phyloP scores from a whole-genome alignment of 2,113 vertebrate species.

The Eidolon helvum region DNA sequence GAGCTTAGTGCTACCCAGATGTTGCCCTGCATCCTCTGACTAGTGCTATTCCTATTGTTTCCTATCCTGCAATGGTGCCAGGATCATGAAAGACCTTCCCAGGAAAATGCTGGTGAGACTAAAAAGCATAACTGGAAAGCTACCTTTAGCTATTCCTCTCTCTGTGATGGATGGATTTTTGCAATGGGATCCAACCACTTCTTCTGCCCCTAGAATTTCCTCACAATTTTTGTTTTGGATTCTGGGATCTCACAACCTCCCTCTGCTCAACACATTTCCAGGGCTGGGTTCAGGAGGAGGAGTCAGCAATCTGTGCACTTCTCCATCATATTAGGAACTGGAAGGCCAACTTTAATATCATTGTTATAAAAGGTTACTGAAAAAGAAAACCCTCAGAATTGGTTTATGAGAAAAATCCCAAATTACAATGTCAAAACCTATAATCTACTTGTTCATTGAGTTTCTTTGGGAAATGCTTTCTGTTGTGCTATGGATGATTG shows the following conservation, averaged over 20 bases:
- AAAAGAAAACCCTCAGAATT: constrained; percentile 11
- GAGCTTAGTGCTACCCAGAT: not conserved
- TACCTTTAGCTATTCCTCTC: not conserved
- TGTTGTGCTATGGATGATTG: not conserved
- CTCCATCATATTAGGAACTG: not conserved
- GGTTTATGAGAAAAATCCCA: constrained; percentile 11
- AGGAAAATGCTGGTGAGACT: not conserved
- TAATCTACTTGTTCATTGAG: not conserved
- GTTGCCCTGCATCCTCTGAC: not conserved
- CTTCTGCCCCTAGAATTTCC: not conserved
- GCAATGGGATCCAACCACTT: not conserved
- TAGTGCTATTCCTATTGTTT: not conserved
- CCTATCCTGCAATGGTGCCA: not conserved
- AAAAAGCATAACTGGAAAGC: not conserved
- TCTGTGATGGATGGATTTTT: not conserved
- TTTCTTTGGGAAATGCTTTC: constrained; percentile 14
- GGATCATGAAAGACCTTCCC: not conserved
- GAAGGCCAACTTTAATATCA: not conserved
- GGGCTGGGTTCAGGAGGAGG: not conserved
- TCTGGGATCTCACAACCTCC: not conserved
- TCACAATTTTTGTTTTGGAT: not conserved
- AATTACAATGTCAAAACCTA: not conserved
- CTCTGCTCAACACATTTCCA: not conserved
- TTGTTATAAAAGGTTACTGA: not conserved
- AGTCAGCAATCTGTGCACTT: not conserved